phyloP scores from a whole-genome alignment of 2,888 invertebrate species.

The Lepetodrilus schrolli region DNA sequence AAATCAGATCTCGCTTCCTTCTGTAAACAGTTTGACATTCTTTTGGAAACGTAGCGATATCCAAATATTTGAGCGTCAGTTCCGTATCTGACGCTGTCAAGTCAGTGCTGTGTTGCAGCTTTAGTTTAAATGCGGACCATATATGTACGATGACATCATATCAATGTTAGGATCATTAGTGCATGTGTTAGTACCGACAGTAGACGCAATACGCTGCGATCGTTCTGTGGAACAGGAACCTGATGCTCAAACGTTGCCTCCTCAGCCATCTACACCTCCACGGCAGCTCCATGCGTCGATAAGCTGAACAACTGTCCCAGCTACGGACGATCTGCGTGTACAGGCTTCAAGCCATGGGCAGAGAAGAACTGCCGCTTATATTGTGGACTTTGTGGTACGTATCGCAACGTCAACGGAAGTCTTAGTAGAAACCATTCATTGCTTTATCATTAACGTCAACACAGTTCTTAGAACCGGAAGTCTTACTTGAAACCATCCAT shows the following conservation, averaged over 20 bases:
- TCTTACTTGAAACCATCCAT: no score
- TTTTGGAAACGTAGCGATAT: no score
- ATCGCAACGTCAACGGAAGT: no score
- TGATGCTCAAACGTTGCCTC: background rate
- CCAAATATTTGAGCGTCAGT: no score
- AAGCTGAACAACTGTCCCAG: conserved; percentile 49
- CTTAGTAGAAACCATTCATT: no score
- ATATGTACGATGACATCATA: background rate
- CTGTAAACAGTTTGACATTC: no score
- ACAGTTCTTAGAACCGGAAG: no score
- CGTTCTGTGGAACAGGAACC: background rate
- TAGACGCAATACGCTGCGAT: background rate
- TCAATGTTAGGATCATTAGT: background rate
- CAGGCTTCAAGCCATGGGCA: conserved; percentile 48
- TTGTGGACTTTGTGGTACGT: conserved; percentile 59
- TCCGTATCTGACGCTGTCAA: no score
- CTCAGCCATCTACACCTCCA: conserved; percentile 48
- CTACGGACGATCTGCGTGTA: conserved; percentile 52
- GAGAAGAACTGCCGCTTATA: conserved; percentile 55
- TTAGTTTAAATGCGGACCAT: no score
- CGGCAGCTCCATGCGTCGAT: conserved; percentile 55
- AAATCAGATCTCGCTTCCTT: no score
- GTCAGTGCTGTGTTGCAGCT: no score
- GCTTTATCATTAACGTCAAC: no score
- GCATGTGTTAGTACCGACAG: background rate